These are phyloP conservation scores for Malurus melanocephalus DNA, from an alignment of 2,113 vertebrate genomes.

Conservation along the genomic window DNA sequence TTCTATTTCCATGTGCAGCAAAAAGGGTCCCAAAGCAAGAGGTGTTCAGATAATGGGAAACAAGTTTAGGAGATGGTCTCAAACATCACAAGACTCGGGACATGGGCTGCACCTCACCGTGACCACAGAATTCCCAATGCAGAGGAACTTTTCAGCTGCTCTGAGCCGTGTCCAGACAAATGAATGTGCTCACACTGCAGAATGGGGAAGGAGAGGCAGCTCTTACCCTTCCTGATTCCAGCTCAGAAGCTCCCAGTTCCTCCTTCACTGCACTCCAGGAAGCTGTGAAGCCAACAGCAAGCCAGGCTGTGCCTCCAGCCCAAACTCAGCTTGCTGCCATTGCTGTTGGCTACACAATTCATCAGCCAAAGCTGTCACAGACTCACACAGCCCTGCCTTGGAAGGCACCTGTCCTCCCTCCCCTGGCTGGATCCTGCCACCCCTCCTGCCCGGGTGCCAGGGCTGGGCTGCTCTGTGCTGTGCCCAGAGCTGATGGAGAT, in stretches of 20 bases:
- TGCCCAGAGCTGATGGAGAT: neutral
- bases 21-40: neutral
- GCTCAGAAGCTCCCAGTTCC: neutral
- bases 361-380: no score
- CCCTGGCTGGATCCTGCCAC: neutral
- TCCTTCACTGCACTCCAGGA: neutral
- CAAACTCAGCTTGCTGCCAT: neutral
- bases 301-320: neutral
- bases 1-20: neutral
- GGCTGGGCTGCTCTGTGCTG: neutral
- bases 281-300: neutral
- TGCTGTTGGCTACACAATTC: no score
- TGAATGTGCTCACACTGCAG: neutral
- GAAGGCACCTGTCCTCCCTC: neutral
- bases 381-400: neutral
- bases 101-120: fast-evolving
- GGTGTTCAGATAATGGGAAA: neutral
- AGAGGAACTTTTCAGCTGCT: neutral
- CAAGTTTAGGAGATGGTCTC: neutral
- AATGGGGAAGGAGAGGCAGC: neutral
- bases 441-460: fast-evolving
- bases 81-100: fast-evolving
- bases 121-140: neutral
- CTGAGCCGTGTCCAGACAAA: neutral
- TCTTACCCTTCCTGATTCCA: neutral